Evolutionary conservation across 2,113 vertebrate species (phyloP).

Genomic region (Sciurus niger): DNA sequence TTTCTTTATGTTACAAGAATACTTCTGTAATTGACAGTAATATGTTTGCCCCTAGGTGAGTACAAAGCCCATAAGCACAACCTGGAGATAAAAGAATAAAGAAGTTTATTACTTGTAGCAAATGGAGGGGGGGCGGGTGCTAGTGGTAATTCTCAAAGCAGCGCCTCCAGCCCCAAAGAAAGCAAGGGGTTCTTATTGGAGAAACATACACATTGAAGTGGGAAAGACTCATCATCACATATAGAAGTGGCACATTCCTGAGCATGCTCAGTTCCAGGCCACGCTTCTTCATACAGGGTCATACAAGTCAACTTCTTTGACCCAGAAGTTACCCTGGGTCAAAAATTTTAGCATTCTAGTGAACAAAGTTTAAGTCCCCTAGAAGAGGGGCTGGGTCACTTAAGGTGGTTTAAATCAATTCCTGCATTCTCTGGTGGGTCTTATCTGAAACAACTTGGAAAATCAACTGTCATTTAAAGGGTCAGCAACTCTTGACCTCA

Average conservation of each 20-base stretch:
- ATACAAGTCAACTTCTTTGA: neutral
- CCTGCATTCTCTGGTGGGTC: neutral
- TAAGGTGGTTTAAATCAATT: neutral
- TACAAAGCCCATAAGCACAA: neutral
- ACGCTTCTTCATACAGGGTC: neutral
- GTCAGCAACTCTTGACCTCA: neutral
- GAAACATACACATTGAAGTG: neutral
- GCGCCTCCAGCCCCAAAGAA: neutral
- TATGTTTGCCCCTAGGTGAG: neutral
- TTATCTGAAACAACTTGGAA: neutral
- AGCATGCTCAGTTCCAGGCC: neutral
- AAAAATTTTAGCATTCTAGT: neutral
- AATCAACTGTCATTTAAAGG: neutral
- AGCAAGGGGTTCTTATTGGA: neutral
- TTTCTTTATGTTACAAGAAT: neutral
- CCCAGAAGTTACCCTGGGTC: neutral
- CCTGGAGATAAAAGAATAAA: neutral
- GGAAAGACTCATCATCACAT: neutral
- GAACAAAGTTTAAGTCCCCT: neutral
- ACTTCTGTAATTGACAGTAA: neutral
- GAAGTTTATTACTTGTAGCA: neutral
- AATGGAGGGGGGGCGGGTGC: neutral
- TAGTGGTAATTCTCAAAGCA: neutral
- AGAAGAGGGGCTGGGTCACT: neutral
- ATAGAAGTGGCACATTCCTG: neutral